Conservation (phyloP, 2,888 invertebrate genomes). For the Melipona beecheii region DNA sequence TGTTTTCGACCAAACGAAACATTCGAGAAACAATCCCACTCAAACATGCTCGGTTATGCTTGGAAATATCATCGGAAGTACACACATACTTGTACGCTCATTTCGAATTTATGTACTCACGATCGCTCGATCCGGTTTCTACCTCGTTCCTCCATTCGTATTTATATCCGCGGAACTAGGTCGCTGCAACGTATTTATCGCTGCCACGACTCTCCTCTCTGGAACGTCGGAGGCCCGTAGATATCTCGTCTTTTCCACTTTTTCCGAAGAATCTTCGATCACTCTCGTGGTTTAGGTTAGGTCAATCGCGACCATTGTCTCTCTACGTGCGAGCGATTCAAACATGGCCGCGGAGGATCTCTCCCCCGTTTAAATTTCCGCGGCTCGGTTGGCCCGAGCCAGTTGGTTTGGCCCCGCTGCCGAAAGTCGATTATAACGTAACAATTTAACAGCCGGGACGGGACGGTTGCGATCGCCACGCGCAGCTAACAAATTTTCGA, state of each 20-base stretch:
- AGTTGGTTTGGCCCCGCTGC: constrained; percentile 21
- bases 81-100: too few relatives aligned
- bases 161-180: constrained; percentile 33
- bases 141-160: constrained; percentile 23
- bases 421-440: constrained; percentile 50
- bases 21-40: too few relatives aligned
- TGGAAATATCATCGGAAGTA: too few relatives aligned
- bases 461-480: not conserved
- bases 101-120: too few relatives aligned
- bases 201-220: not conserved
- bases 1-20: too few relatives aligned
- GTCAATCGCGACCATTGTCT: too few relatives aligned
- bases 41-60: too few relatives aligned
- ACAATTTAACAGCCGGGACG: constrained; percentile 19
- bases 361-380: constrained; percentile 43
- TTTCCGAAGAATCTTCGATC: not conserved
- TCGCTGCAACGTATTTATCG: constrained; percentile 24
- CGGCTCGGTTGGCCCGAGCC: constrained; percentile 39
- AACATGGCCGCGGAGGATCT: constrained; percentile 38
- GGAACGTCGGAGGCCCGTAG: not conserved
- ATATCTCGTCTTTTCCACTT: not conserved
- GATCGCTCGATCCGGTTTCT: not conserved
- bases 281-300: too few relatives aligned
- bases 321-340: too few relatives aligned
- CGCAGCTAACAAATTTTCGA: constrained; percentile 33